Conservation (phyloP, 2,113 vertebrate genomes). For the Cottus gobio region DNA sequence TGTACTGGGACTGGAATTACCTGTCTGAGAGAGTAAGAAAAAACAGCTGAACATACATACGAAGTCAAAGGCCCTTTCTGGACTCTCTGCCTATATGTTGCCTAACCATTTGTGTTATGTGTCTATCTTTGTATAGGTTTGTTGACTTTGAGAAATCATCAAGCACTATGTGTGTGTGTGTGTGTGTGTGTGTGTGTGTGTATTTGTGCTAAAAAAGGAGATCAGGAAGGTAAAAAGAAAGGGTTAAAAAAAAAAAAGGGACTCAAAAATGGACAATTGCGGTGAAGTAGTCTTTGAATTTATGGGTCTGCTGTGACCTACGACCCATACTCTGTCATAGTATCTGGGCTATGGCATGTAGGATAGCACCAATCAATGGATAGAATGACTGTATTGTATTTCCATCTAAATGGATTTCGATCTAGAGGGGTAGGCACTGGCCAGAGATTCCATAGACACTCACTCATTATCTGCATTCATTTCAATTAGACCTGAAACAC, state of each 20-base stretch:
- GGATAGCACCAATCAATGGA: constrained; percentile 55
- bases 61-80: constrained; percentile 27
- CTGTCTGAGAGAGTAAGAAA: constrained; percentile 64
- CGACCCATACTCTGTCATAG: constrained; percentile 32
- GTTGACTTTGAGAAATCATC: neutral
- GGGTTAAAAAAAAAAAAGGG: neutral
- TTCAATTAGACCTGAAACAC: constrained; percentile 26
- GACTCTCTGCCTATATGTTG: neutral
- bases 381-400: constrained; percentile 62
- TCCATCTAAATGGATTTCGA: constrained; percentile 62
- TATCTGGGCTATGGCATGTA: constrained; percentile 35
- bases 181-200: constrained; percentile 2
- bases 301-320: constrained; percentile 38
- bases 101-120: neutral
- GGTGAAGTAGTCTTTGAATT: neutral
- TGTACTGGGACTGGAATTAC: constrained; percentile 77
- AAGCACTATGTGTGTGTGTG: constrained; percentile 6
- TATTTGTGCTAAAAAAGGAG: neutral
- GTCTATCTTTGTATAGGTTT: constrained; percentile 1
- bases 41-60: constrained; percentile 30
- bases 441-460: constrained; percentile 28
- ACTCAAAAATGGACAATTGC: no score
- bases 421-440: constrained; percentile 7
- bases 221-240: neutral
- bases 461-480: constrained; percentile 39